Evolutionary conservation across 2,888 invertebrate species (phyloP), one percentile per base, ranked within the genome.

Genomic region (Drosophila infuscata): DNA sequence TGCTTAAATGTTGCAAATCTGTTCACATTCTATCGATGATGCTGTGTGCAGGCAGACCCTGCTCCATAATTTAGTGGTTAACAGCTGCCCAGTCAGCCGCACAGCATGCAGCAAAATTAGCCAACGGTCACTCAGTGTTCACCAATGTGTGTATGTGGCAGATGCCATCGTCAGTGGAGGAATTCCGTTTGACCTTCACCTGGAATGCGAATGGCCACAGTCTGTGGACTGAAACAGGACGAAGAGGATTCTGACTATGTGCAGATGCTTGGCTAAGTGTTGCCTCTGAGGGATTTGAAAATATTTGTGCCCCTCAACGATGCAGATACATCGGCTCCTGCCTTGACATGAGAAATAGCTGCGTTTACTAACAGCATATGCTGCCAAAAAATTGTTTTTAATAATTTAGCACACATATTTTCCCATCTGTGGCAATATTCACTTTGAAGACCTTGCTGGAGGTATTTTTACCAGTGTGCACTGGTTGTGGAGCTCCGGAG

Each of bases 361-460:
- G 69, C 70, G 74, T 68, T 81, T 70, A 64, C 76, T 73, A 81
- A 83, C 86, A 79, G 81, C 76, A 83, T 83, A 61, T 86, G 74
- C 74, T 85, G 82, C 80, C 87, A 84, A 82, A 84, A 87, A 83
- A 72, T 83, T 88, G 81, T 88, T 86, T 88, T 85, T 79, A 86
- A 86, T 88, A 88, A 85, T 88, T 86, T 88, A 81, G 74, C 85
- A 79, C 79, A 84, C 82, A 85, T 79, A 85, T 83, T 83, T 83
- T 75, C 79, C 70, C 83, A 83, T 82, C 77, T 76, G 78, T 83
- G 81, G 69, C 70, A 74, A 71, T 70, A 80, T 88, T 85, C 74
- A 79, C 83, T 85, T 83, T 88, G 83, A 85, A 88, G 74, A 76
- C 78, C 76, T 65, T 69, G 72, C 66, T 61, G 41, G 70, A 81